Conservation (phyloP, 2,797 vertebrate species). For the Arnoldichthys spilopterus region DNA sequence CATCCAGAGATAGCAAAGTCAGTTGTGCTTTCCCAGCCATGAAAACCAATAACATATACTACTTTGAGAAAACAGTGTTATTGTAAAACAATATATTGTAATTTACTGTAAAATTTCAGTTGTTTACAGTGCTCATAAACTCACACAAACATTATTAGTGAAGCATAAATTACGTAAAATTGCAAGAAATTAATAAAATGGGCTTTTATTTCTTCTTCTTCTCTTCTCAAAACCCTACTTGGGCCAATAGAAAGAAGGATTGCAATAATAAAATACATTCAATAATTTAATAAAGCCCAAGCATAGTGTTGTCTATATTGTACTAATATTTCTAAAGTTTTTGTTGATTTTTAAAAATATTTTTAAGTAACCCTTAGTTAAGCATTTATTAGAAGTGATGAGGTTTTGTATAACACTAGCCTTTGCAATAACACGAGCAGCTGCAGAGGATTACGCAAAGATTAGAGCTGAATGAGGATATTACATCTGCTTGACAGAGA, state of each 20-base stretch:
- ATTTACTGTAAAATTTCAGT: too few relatives aligned
- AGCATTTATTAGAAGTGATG: background rate
- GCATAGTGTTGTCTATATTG: background rate
- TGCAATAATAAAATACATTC: background rate
- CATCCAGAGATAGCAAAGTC: too few relatives aligned
- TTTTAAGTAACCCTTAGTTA: background rate
- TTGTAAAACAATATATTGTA: too few relatives aligned
- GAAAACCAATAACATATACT: too few relatives aligned
- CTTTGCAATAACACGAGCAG: background rate
- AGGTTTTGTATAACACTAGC: background rate
- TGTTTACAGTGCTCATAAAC: background rate
- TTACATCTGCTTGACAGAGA: constrained; percentile 2
- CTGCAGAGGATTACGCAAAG: constrained; percentile 5
- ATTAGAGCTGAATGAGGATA: constrained; percentile 19
- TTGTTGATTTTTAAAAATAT: background rate
- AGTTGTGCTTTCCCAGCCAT: too few relatives aligned
- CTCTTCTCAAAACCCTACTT: background rate
- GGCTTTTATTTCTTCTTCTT: background rate
- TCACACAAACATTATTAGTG: background rate
- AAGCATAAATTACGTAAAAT: background rate
- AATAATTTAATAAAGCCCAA: background rate
- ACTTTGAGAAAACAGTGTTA: too few relatives aligned
- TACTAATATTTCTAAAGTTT: background rate
- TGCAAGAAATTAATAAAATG: background rate
- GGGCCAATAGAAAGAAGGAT: background rate